phyloP scores from a whole-genome alignment of 2,113 vertebrate genomes.

The Polypterus senegalus region DNA sequence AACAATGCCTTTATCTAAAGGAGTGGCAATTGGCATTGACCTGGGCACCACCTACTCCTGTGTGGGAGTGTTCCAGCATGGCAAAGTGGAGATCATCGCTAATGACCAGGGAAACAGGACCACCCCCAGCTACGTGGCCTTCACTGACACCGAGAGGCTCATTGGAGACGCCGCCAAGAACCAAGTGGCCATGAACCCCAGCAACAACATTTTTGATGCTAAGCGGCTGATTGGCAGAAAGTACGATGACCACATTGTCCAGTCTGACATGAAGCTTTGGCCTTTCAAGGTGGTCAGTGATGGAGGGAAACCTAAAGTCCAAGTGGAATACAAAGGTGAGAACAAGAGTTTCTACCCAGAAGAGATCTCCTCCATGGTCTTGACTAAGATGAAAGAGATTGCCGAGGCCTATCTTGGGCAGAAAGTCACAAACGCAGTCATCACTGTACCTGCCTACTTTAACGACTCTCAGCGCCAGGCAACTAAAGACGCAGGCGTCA shows the following conservation, averaged over 20 bases:
- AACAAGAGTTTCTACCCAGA: slow-evolving; percentile 61
- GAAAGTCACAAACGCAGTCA: slow-evolving; percentile 18
- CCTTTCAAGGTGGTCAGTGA: slow-evolving; percentile 62
- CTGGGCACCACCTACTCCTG: slow-evolving; percentile 88
- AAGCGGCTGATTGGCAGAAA: slow-evolving; percentile 36
- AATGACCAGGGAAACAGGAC: slow-evolving; percentile 71
- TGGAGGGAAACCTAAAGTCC: slow-evolving; percentile 56
- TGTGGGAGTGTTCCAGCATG: slow-evolving; percentile 76
- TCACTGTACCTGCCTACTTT: slow-evolving; percentile 26
- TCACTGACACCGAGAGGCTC: slow-evolving; percentile 59
- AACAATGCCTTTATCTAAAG: slow-evolving; percentile 8
- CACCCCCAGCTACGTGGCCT: slow-evolving; percentile 64
- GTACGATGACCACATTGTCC: slow-evolving; percentile 55
- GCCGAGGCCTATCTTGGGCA: slow-evolving; percentile 54
- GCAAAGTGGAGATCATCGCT: slow-evolving; percentile 69
- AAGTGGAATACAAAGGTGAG: slow-evolving; percentile 67
- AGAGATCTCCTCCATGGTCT: slow-evolving; percentile 71
- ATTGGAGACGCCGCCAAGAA: slow-evolving; percentile 68
- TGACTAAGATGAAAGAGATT: slow-evolving; percentile 69
- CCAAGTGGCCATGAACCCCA: slow-evolving; percentile 77
- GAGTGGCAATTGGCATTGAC: slow-evolving; percentile 29
- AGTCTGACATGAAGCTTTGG: slow-evolving; percentile 68
- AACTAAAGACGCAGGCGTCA: slow-evolving; percentile 22
- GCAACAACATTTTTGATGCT: slow-evolving; percentile 60
- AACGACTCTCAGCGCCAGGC: slow-evolving; percentile 25